Conservation (phyloP, 2,797 vertebrate genomes). For the Gastrophryne carolinensis region DNA sequence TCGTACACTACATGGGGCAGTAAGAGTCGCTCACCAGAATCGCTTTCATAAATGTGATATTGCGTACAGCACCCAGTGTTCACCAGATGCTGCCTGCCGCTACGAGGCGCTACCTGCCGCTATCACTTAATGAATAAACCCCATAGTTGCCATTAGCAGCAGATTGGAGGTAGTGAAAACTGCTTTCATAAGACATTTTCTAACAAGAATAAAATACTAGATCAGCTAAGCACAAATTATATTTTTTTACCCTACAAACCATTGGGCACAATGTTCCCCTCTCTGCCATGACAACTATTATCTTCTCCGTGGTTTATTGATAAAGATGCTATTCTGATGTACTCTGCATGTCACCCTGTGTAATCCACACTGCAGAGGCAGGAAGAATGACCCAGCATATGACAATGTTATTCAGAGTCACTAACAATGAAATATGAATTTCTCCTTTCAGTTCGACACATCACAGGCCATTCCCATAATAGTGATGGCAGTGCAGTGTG, state of each 20-base stretch:
- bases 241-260: not conserved
- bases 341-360: not conserved
- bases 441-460: constrained; percentile 13
- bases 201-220: too few relatives aligned
- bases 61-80: too few relatives aligned
- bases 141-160: too few relatives aligned
- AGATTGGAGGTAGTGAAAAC: too few relatives aligned
- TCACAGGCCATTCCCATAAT: constrained; percentile 28
- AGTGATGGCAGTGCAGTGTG: not conserved
- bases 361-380: not conserved
- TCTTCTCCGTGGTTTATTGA: not conserved
- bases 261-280: not conserved
- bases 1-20: too few relatives aligned
- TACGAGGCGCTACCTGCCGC: too few relatives aligned
- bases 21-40: too few relatives aligned
- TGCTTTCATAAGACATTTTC: too few relatives aligned
- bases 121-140: too few relatives aligned
- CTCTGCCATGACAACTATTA: not conserved
- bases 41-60: too few relatives aligned
- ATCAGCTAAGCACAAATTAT: too few relatives aligned
- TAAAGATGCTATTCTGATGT: not conserved
- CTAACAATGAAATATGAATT: constrained; percentile 32
- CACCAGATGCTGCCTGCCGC: too few relatives aligned
- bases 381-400: not conserved
- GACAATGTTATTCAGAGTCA: not conserved